phyloP scores from a whole-genome alignment of 2,888 invertebrate genomes.

The Cryptus viduatorius region DNA sequence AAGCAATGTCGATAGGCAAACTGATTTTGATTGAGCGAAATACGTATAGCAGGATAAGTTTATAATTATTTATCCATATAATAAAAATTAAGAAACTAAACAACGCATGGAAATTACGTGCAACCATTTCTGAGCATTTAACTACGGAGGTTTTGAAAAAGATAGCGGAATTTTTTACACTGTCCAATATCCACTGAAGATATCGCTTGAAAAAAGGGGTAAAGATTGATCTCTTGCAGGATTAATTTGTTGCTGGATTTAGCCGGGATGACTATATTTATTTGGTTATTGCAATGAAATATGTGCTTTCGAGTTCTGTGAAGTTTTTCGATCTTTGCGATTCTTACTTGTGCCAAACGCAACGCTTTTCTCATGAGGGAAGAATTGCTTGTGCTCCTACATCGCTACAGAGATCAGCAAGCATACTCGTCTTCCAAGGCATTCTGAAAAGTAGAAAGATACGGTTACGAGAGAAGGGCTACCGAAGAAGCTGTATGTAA shows the following conservation, averaged over 20 bases:
- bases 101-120: too few species aligned
- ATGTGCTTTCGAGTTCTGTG: conserved; percentile 4
- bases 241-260: background rate
- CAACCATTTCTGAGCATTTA: background rate
- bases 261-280: background rate
- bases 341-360: background rate
- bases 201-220: background rate
- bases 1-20: background rate
- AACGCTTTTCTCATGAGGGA: background rate
- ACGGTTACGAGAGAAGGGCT: conserved; percentile 1
- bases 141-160: background rate
- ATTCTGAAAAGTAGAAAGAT: conserved; percentile 13
- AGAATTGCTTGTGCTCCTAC: background rate
- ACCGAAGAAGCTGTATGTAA: conserved; percentile 51
- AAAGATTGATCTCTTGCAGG: background rate
- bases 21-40: background rate
- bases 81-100: too few species aligned
- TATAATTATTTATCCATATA: background rate
- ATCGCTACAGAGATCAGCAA: background rate
- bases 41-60: background rate
- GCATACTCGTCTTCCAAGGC: background rate
- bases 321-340: conserved; percentile 1
- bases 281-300: conserved; percentile 1
- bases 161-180: too few species aligned
- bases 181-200: too few species aligned